phyloP scores from a whole-genome alignment of 2,888 invertebrate species.

The Drosophila sordidula region DNA sequence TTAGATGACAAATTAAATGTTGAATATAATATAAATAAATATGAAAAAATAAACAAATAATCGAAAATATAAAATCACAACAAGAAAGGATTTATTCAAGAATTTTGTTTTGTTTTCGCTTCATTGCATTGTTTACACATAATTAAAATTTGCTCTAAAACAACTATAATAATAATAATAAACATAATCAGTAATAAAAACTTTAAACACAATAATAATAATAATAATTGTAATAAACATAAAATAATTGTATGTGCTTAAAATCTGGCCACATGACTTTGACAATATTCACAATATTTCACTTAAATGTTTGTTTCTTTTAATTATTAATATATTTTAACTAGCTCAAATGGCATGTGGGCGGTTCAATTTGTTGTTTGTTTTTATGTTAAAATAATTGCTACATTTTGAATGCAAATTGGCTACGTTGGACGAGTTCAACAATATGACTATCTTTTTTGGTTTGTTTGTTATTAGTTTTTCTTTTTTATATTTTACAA shows the following conservation, averaged over 20 bases:
- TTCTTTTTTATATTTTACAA: not conserved
- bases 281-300: slow-evolving; percentile 28
- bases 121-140: slow-evolving; percentile 24
- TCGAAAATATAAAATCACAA: slow-evolving; percentile 64
- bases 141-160: slow-evolving; percentile 58
- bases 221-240: slow-evolving; percentile 40
- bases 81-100: slow-evolving; percentile 68
- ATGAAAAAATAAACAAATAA: slow-evolving; percentile 19
- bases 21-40: slow-evolving; percentile 1
- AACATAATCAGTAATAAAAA: slow-evolving; percentile 58
- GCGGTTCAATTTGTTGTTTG: slow-evolving; percentile 23
- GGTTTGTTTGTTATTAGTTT: not conserved
- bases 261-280: slow-evolving; percentile 29
- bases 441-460: slow-evolving; percentile 36
- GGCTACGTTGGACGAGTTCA: slow-evolving; percentile 53
- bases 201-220: slow-evolving; percentile 58
- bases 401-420: slow-evolving; percentile 57
- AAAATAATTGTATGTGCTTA: slow-evolving; percentile 45
- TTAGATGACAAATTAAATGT: slow-evolving; percentile 13
- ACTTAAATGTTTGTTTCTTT: slow-evolving; percentile 1
- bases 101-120: slow-evolving; percentile 18
- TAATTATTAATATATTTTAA: slow-evolving; percentile 1
- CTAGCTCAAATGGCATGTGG: slow-evolving; percentile 41
- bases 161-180: slow-evolving; percentile 54
- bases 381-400: slow-evolving; percentile 18